phyloP scores from a whole-genome alignment of 2,797 vertebrate species.

The Rhinogobio ventralis region DNA sequence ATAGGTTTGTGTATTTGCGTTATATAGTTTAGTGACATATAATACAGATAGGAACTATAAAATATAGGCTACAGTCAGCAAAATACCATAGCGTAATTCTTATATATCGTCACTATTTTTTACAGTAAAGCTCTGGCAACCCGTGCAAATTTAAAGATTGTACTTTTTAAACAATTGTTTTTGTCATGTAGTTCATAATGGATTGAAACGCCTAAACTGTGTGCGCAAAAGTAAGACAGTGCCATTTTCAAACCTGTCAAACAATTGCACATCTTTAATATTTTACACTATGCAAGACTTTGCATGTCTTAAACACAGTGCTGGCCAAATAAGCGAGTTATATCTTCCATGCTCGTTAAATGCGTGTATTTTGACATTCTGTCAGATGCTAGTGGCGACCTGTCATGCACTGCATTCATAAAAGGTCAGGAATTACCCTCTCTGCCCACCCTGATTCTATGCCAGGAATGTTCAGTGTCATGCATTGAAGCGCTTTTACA shows the following conservation, averaged over 20 bases:
- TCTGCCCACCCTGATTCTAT: conserved; percentile 13
- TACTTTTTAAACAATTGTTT: not conserved
- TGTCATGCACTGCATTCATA: not conserved
- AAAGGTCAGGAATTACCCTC: conserved; percentile 38
- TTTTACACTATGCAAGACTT: not conserved
- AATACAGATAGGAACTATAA: not conserved
- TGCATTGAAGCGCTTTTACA: conserved; percentile 25
- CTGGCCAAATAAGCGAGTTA: not conserved
- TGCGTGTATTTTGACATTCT: not conserved
- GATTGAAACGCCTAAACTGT: not conserved
- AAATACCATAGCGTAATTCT: not conserved
- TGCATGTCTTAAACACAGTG: not conserved
- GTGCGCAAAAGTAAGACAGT: not conserved
- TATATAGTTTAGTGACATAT: not conserved
- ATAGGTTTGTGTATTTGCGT: not conserved
- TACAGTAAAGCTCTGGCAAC: not conserved
- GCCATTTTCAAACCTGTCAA: not conserved
- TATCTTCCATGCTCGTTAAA: not conserved
- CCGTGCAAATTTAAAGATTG: not conserved
- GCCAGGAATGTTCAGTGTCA: conserved; percentile 49
- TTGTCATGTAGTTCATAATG: not conserved
- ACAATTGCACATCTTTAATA: not conserved
- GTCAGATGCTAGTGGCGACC: not conserved
- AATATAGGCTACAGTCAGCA: not conserved
- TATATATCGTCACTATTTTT: not conserved